Evolutionary conservation across 1,140 invertebrate species (phyloP), one percentile per base, ranked within the genome.

Genomic region (Diprion similis): DNA sequence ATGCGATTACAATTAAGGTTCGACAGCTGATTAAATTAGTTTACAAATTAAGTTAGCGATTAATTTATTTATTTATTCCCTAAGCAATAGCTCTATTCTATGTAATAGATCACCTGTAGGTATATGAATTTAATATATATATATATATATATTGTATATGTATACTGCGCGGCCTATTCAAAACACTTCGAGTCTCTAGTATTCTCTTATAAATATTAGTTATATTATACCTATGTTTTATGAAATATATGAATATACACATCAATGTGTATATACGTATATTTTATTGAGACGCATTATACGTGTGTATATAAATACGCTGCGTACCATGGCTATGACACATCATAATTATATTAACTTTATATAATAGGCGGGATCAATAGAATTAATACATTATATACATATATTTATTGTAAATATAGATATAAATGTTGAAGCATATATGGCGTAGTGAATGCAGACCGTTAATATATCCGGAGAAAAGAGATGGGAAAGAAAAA

Each of bases 361-460:
- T 84, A 83, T 83, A 83, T 83, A 78, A 79, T 84, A 85, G 79
- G 80, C 75, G 82, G 84, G 82, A 86, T 85, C 84, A 83, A 86
- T 83, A 77, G 80, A 73, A 68, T 46, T 82, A 79, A 81, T 79
- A 37, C 24, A 37, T 37, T 37, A 37, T 37, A 37, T 37, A 37
- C 24, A 37, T 37, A 84, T 79, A 78, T 79, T 82, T 85, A 85
- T 84, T 85, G 83, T 86, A 85, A 79, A 85, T 83, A 81, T 79
- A 78, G 74, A 74, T 13, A 59, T 59, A 59, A 59, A 59, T 59
- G 51, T 59, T 59, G n/a, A 37, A 37, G 24, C 24, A 37, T 37
- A 37, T 37, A 6, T 4, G 24, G 9, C 51, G 51, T 59, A 59
- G 51, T 17, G 11, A 13, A 59, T 17, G 51, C 11, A 17, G 9